A percentile compares a stretch with the other conserved stretches of the same genome.
Evolutionary conservation across 2,888 invertebrate species (phyloP).

Genomic region (Reticulitermes lucifugus): DNA sequence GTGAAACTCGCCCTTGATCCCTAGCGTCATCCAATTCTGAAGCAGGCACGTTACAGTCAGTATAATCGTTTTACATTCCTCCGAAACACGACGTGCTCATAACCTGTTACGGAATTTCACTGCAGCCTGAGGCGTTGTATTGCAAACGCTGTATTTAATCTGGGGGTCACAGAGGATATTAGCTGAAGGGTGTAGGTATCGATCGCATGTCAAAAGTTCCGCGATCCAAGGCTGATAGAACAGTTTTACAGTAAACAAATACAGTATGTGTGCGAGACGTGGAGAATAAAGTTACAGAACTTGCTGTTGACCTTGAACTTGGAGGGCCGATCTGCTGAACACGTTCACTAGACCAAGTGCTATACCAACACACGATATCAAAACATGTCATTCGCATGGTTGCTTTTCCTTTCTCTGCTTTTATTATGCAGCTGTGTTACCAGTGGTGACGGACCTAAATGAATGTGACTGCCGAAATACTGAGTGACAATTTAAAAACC

Average conservation of each 20-base stretch:
- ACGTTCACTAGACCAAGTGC: not conserved
- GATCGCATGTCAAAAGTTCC: slow-evolving; percentile 7
- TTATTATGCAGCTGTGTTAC: too few species aligned
- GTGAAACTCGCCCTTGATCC: not conserved
- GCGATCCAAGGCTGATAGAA: not conserved
- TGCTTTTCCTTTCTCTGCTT: too few species aligned
- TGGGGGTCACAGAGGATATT: not conserved
- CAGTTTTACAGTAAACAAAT: not conserved
- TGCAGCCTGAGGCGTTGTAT: not conserved
- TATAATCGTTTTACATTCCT: not conserved
- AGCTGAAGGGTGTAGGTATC: not conserved
- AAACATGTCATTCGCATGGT: too few species aligned
- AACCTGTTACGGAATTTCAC: not conserved
- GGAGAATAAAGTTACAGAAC: not conserved
- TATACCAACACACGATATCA: not conserved
- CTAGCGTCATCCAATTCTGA: too few species aligned
- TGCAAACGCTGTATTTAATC: slow-evolving; percentile 11
- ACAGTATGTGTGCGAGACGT: not conserved
- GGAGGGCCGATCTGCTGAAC: not conserved
- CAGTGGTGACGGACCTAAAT: too few species aligned
- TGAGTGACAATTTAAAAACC: too few species aligned
- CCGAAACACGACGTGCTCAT: not conserved
- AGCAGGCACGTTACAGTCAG: not conserved
- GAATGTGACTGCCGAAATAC: too few species aligned
- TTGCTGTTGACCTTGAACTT: not conserved